Evolutionary conservation across 2,113 vertebrate genomes (phyloP).

Genomic region (Rhipidura dahli): DNA sequence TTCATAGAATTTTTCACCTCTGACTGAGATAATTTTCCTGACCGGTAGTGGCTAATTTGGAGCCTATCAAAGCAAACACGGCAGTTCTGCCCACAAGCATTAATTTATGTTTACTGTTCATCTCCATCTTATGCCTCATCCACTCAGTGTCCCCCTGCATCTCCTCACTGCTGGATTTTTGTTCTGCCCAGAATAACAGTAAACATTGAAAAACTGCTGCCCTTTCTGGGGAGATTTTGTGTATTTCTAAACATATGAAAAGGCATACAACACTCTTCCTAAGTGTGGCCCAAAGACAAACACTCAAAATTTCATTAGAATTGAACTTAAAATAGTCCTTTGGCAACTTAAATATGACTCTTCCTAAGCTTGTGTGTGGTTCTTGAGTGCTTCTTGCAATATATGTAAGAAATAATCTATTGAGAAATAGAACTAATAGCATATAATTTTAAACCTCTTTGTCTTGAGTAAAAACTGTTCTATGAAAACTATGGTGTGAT

Average conservation of each 20-base stretch:
- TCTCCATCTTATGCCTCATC: not conserved
- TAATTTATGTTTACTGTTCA: not conserved
- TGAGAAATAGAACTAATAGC: not conserved
- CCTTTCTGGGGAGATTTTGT: not conserved
- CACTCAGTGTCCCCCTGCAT: not conserved
- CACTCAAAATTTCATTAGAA: not conserved
- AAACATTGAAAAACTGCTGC: not conserved
- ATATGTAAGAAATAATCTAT: not conserved
- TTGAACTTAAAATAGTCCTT: not conserved
- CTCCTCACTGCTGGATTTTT: not conserved
- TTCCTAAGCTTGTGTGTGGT: not conserved
- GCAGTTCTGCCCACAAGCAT: not conserved
- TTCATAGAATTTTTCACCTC: not conserved
- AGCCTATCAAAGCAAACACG: not conserved
- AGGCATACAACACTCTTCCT: not conserved
- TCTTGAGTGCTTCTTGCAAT: not conserved
- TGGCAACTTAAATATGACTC: not conserved
- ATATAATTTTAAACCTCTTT: not conserved
- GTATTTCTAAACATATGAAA: not conserved
- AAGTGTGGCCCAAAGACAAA: not conserved
- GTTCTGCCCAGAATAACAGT: not conserved
- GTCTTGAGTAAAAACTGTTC: not conserved
- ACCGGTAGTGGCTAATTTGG: not conserved
- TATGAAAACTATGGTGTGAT: not conserved
- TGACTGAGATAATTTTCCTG: not conserved